Conservation (phyloP, 2,113 vertebrate species). For the Herpailurus yagouaroundi region DNA sequence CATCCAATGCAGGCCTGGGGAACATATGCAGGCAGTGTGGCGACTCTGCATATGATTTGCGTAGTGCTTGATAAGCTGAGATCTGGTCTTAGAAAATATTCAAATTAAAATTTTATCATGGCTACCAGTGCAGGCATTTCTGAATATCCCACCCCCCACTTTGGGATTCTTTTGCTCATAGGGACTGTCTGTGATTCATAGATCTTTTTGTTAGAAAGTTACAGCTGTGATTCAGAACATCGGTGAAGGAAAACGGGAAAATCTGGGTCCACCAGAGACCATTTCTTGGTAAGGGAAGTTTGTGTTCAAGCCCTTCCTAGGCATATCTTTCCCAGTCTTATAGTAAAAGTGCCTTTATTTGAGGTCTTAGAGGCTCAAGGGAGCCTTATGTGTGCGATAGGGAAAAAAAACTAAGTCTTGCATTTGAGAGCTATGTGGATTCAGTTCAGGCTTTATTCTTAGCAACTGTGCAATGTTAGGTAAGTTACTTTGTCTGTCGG, state of each 20-base stretch:
- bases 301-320: neutral
- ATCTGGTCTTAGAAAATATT: slow-evolving; percentile 50
- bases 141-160: neutral
- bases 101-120: slow-evolving; percentile 47
- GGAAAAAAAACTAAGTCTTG: neutral
- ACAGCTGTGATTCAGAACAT: slow-evolving; percentile 16
- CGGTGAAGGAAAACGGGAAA: neutral
- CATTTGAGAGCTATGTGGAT: neutral
- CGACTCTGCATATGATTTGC: slow-evolving; percentile 57
- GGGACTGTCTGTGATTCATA: neutral
- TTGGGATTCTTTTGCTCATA: neutral
- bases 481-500: neutral
- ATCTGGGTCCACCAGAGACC: neutral
- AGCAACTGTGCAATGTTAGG: neutral
- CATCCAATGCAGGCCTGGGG: neutral
- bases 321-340: neutral
- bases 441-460: slow-evolving; percentile 8
- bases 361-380: neutral
- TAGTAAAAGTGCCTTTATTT: neutral
- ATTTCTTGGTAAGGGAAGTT: slow-evolving; percentile 13
- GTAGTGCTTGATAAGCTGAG: slow-evolving; percentile 53
- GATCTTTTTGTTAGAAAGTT: slow-evolving; percentile 21
- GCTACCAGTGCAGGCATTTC: neutral
- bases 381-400: neutral
- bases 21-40: neutral